phyloP scores from a whole-genome alignment of 2,888 invertebrate genomes.

The Tholera decimalis region DNA sequence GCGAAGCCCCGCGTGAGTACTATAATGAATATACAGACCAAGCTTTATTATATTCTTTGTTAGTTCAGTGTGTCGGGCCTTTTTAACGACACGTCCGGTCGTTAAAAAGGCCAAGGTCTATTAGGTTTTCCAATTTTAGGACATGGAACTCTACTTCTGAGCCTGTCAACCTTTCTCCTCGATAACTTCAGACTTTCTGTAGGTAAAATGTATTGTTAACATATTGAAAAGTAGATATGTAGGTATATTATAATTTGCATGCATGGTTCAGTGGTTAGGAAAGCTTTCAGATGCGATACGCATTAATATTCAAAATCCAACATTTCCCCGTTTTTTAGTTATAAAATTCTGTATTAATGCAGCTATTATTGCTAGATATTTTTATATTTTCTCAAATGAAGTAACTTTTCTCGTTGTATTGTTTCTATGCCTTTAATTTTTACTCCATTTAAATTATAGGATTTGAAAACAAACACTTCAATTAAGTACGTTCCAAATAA shows the following conservation, averaged over 20 bases:
- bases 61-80: background rate
- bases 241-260: background rate
- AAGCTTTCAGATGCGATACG: slow-evolving; percentile 7
- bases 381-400: too few species aligned
- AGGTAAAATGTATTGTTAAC: slow-evolving; percentile 4
- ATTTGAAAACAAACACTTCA: too few species aligned
- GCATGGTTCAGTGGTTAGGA: slow-evolving; percentile 25
- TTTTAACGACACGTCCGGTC: background rate
- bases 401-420: background rate
- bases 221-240: background rate
- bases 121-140: background rate
- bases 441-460: too few species aligned
- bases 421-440: background rate
- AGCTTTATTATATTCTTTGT: too few species aligned
- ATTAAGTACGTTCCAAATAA: too few species aligned
- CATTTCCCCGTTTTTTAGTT: background rate
- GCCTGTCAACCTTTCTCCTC: background rate
- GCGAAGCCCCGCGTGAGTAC: too few species aligned
- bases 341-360: background rate
- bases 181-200: background rate
- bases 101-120: background rate
- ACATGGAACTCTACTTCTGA: background rate
- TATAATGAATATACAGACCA: too few species aligned
- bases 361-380: background rate
- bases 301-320: background rate